Evolutionary conservation across 2,113 vertebrate genomes (phyloP).

Genomic region (Lampris incognitus): DNA sequence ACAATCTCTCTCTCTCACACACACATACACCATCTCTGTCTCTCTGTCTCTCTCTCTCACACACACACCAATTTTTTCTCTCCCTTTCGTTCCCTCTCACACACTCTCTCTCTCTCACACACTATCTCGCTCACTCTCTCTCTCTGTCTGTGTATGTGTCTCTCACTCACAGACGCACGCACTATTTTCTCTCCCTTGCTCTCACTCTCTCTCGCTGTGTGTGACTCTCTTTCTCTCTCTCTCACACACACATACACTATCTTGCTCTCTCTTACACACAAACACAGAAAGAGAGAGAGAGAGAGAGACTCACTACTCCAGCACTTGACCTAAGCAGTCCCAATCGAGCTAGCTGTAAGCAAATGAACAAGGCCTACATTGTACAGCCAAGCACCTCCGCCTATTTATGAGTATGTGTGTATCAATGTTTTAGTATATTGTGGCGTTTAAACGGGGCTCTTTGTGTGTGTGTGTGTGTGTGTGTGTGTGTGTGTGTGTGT

Average conservation of each 20-base stretch:
- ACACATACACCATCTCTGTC: no score
- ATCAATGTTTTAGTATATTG: conserved; percentile 51
- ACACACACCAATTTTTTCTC: no score
- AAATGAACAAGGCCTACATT: conserved; percentile 64
- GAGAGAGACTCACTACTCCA: conserved; percentile 34
- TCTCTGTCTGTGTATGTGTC: no score
- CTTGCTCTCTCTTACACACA: conserved; percentile 4
- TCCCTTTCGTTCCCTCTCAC: not conserved
- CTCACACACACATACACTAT: not conserved
- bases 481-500: conserved; percentile 13
- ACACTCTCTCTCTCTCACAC: not conserved
- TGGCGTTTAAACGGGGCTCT: conserved; percentile 42
- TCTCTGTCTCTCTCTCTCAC: no score
- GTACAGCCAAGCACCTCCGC: conserved; percentile 50
- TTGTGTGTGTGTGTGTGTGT: conserved; percentile 8
- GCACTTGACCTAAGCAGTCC: conserved; percentile 34
- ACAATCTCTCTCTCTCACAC: no score
- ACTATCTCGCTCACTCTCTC: not conserved
- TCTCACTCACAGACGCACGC: no score
- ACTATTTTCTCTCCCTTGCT: not conserved
- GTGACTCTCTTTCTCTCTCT: no score
- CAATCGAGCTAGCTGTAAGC: conserved; percentile 25
- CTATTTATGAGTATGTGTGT: conserved; percentile 51
- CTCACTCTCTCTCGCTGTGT: no score
- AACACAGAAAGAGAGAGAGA: conserved; percentile 22